Evolutionary conservation across 2,113 vertebrate species (phyloP).

Genomic region (Panurus biarmicus): DNA sequence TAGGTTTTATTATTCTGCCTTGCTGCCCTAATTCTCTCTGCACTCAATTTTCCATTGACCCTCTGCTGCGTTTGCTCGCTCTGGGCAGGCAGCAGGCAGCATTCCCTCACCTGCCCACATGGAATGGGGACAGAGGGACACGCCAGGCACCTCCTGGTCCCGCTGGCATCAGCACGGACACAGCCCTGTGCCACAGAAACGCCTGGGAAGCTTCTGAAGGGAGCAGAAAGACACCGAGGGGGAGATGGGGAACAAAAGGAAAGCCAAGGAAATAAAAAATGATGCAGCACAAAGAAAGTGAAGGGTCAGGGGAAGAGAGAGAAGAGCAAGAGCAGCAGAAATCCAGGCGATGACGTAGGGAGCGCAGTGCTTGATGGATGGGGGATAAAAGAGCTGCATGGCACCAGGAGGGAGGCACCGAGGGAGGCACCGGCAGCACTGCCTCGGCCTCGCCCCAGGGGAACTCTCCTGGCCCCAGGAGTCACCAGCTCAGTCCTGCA

Average conservation of each 20-base stretch:
- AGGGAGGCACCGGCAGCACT: fast-evolving
- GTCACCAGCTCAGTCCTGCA: background rate
- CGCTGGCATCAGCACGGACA: fast-evolving
- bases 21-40: constrained; percentile 38
- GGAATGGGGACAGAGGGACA: background rate
- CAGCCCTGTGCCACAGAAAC: fast-evolving
- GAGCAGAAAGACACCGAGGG: background rate
- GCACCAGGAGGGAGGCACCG: background rate
- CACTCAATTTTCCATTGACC: constrained; percentile 43
- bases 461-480: background rate
- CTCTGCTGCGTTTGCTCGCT: background rate
- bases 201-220: background rate
- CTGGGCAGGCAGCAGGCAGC: background rate
- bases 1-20: constrained; percentile 52
- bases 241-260: background rate
- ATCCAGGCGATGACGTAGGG: background rate
- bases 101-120: background rate
- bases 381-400: background rate
- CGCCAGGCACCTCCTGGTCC: background rate
- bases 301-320: background rate
- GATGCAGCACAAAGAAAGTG: background rate
- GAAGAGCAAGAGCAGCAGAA: background rate
- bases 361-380: fast-evolving
- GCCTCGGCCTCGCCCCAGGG: fast-evolving
- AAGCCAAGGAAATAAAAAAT: background rate